Evolutionary conservation across 2,888 invertebrate species (phyloP).

Genomic region (Oeneis ivallda): DNA sequence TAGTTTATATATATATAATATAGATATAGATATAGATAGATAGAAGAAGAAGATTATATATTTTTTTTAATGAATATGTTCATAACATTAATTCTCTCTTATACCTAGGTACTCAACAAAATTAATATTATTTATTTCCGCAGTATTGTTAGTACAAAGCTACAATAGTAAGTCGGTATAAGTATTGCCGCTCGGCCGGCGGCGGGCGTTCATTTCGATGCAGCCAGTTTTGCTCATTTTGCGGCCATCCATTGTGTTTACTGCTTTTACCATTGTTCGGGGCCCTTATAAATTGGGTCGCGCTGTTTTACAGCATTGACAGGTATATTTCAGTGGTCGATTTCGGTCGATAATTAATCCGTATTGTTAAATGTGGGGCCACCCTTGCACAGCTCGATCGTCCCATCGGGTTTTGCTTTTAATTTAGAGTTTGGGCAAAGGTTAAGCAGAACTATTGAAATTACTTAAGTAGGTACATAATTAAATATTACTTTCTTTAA

Average conservation of each 20-base stretch:
- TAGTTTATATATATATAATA: too few species aligned
- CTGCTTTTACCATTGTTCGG: constrained; percentile 79
- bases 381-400: constrained; percentile 70
- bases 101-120: too few species aligned
- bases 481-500: too few species aligned
- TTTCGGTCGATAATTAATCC: constrained; percentile 80
- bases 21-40: too few species aligned
- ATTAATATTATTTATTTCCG: constrained; percentile 25
- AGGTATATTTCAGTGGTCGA: constrained; percentile 81
- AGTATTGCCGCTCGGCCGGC: constrained; percentile 40
- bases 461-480: too few species aligned
- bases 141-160: constrained; percentile 26
- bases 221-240: constrained; percentile 69
- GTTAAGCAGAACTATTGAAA: not conserved
- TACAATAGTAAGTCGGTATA: constrained; percentile 47
- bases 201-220: constrained; percentile 42
- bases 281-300: constrained; percentile 76
- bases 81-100: too few species aligned
- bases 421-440: not conserved
- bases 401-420: constrained; percentile 32
- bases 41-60: too few species aligned
- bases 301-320: constrained; percentile 74
- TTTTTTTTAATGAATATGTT: too few species aligned
- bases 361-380: constrained; percentile 76
- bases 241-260: constrained; percentile 75